Conservation (phyloP, 2,888 invertebrate species). For the Brachypalpus laphriformis region DNA sequence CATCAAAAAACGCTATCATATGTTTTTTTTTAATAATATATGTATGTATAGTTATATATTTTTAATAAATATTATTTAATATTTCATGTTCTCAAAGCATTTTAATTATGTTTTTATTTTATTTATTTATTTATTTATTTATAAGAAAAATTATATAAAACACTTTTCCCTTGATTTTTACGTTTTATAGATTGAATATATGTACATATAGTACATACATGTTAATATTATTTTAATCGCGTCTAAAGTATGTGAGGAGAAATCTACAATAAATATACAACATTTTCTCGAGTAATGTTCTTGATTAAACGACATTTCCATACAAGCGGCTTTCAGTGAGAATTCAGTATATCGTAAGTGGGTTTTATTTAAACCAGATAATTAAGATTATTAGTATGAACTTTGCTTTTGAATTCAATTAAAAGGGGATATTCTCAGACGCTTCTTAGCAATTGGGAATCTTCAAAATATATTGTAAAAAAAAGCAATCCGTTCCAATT, state of each 20-base stretch:
- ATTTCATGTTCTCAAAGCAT: slow-evolving; percentile 48
- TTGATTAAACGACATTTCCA: no score
- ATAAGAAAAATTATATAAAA: slow-evolving; percentile 33
- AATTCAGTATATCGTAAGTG: no score
- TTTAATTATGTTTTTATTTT: slow-evolving; percentile 13
- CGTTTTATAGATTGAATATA: slow-evolving; percentile 40
- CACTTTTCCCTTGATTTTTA: slow-evolving; percentile 54
- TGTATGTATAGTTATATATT: slow-evolving; percentile 37
- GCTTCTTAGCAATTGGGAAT: no score
- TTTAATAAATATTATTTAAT: slow-evolving; percentile 51
- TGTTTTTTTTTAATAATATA: slow-evolving; percentile 12
- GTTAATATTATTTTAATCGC: background rate
- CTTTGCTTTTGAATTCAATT: no score
- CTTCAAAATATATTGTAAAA: no score
- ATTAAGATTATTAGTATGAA: no score
- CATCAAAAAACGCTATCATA: slow-evolving; percentile 55
- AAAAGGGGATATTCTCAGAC: no score
- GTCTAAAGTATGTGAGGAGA: background rate
- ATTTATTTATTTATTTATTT: slow-evolving; percentile 21
- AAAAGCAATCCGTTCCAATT: no score
- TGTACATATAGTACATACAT: no score
- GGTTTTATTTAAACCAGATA: no score
- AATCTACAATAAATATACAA: background rate
- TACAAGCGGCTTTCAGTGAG: no score
- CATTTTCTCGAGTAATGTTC: no score